Percentiles rank a stretch among this genome's conserved stretches.
Evolutionary conservation across 1,140 invertebrate genomes (phyloP).

Genomic region (Anoplolepis gracilipes): DNA sequence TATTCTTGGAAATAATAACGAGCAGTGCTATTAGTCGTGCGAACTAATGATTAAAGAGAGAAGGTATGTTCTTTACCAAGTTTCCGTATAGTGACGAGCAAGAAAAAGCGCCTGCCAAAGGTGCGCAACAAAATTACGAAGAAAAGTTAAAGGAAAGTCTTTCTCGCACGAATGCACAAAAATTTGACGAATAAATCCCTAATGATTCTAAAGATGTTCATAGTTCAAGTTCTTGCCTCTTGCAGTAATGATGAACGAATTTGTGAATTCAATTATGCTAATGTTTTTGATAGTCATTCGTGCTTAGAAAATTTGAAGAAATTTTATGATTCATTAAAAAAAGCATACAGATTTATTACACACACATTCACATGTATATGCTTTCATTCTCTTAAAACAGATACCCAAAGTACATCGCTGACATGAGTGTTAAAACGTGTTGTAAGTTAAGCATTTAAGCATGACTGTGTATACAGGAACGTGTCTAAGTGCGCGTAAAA

Average conservation of each 20-base stretch:
- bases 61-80: slow-evolving; percentile 51
- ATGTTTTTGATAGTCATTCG: background rate
- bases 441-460: slow-evolving; percentile 48
- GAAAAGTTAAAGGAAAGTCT: slow-evolving; percentile 7
- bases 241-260: slow-evolving; percentile 2
- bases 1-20: slow-evolving; percentile 67
- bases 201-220: background rate
- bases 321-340: background rate
- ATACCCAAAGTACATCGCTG: background rate
- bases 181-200: slow-evolving; percentile 42
- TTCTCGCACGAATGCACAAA: slow-evolving; percentile 45
- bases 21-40: slow-evolving; percentile 66
- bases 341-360: too few relatives aligned
- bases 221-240: slow-evolving; percentile 12
- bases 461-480: slow-evolving; percentile 31
- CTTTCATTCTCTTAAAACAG: background rate
- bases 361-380: too few relatives aligned
- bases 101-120: slow-evolving; percentile 40
- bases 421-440: slow-evolving; percentile 52
- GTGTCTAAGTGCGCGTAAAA: slow-evolving; percentile 57
- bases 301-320: background rate
- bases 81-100: slow-evolving; percentile 26
- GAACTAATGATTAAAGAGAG: slow-evolving; percentile 67
- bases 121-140: slow-evolving; percentile 44
- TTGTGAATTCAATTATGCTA: background rate